Evolutionary conservation across 2,888 invertebrate genomes (phyloP), one percentile per base, ranked within the genome.

Genomic region (Caenorhabditis virilis): DNA sequence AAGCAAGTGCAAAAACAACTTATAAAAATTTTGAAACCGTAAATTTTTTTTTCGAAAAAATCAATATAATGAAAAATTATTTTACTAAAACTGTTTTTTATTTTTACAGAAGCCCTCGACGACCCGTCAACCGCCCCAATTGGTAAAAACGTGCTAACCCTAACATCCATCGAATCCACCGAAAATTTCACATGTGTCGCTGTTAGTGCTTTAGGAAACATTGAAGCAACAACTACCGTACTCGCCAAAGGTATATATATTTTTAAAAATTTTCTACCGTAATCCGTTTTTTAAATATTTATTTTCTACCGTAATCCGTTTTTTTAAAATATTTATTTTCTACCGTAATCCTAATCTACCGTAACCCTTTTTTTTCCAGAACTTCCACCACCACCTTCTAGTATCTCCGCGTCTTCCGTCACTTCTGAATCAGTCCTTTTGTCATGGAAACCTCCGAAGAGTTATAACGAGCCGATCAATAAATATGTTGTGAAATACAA

Each of bases 101-200:
- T n/a, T 26, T 30, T 65, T 72, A 56, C 60, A 72, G 70, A 66
- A 53, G 66, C 64, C 15, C 62, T 78, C 9, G 74, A 78, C 41
- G 76, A 78, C 49, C 77, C 77, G 9, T 67, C 72, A 13, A 72
- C 74, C 11, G 79, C 84, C 25, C 86, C 87, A 3, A 85, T 87
- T 54, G 88, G 87, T 22, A 89, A 89, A 62, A 97, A 95, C 85
- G 90, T 92, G 15, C 88, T 98, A 41, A 89, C 89, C 78, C 85
- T 98, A 72, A 90, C 88, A 49, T 90, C 93, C 83, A 91, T 98
- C 72, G 89, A 90, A 78, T 91, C 53, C 83, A 92, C 94, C 0
- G 92, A 91, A 22, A 97, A 95, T 86, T 98, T 93, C 86, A 97
- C 95, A 0, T 98, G 97, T 84, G 90, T 93, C 66, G 97, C 97